Base-by-base conservation (phyloP, 2,797 vertebrate species). In the Fratercula arctica region DNA sequence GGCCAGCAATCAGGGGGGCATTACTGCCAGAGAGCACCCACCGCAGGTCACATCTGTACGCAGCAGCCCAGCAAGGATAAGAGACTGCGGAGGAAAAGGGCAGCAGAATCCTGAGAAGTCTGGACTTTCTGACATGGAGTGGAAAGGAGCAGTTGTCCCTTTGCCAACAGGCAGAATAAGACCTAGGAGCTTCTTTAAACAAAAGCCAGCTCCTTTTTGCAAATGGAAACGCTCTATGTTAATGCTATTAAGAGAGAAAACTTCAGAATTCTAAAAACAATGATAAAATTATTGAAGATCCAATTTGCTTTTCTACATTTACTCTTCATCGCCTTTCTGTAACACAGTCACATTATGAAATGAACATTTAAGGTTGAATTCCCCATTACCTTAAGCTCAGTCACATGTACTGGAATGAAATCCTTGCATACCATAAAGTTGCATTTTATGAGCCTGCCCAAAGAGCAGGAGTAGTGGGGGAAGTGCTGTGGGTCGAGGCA, bases 301-400 rank as follows among this genome's bases (percentile, higher is more conserved):
- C 0, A 0, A 57, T 79, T 53, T 82, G 35, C 21, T 90, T 91
- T 77, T 43, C 23, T 54, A 3, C 20, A 72, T 45, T 83, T 64
- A 67, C 26, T 63, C 63, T 20, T 76, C 43, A 18, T 43, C 67
- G 77, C 66, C 84, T 53, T 82, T 76, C 51, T 57, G 25, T n/a
- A 66, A 29, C 37, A 16, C 37, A 56, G 61, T 6, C 56, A 35
- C 33, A 24, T 29, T 35, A 64, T 10, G 60, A 66, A 82, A 33
- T 13, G 59, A 88, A 46, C n/a, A 46, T 68, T 95, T 81, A 68
- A 88, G 83, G 68, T 8, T 92, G 72, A 95, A 68, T 81, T 77
- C 76, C 70, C 46, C 76, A 54, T 85, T 76, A 68, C 48, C 39
- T 87, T 81, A 86, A 89, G 73, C 85, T 82, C 89, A 61, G 83